A percentile compares a stretch with the other conserved stretches of the same genome.
Conservation (phyloP, 2,888 invertebrate species). For the Electrophaes corylata region DNA sequence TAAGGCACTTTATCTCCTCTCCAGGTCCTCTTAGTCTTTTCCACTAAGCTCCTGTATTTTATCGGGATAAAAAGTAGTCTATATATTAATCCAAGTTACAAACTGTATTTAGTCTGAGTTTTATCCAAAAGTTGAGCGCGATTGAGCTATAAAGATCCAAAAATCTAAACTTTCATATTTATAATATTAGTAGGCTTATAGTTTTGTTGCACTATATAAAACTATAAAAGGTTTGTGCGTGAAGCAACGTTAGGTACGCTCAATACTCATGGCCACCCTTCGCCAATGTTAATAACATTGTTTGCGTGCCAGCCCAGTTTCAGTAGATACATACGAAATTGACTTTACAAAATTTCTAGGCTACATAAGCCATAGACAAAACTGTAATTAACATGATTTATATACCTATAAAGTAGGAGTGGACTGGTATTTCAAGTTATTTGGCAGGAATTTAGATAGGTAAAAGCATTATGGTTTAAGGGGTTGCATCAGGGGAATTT, state of each 20-base stretch:
- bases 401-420: not conserved
- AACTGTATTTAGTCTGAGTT: no score
- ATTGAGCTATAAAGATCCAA: no score
- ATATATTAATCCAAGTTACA: no score
- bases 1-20: no score
- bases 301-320: conserved; percentile 22
- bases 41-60: no score
- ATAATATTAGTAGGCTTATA: not conserved
- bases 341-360: conserved; percentile 25
- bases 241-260: not conserved
- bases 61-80: no score
- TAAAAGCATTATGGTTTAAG: conserved; percentile 1
- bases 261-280: conserved; percentile 22
- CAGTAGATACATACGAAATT: conserved; percentile 24
- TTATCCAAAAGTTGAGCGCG: no score
- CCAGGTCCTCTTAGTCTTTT: no score
- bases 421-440: conserved; percentile 2
- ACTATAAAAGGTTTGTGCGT: not conserved
- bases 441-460: not conserved
- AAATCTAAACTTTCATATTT: not conserved
- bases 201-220: no score
- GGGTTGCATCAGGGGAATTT: not conserved
- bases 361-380: conserved; percentile 8
- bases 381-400: conserved; percentile 3
- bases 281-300: conserved; percentile 10